Conservation (phyloP, 2,797 vertebrate species). For the Glossophaga mutica region DNA sequence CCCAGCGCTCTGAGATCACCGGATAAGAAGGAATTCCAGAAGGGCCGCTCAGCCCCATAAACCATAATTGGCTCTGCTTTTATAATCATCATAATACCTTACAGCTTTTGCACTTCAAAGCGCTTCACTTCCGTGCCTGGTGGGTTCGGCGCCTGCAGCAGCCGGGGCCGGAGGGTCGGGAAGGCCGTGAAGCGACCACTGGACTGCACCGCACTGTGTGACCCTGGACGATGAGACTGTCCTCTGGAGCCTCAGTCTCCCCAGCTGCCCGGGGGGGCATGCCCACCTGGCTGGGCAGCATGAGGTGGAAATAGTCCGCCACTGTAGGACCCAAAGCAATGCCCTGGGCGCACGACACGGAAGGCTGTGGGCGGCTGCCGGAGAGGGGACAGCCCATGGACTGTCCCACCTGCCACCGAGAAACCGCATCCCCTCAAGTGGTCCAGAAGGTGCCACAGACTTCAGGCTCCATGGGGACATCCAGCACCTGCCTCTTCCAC, state of each 20-base stretch:
- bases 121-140: background rate
- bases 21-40: conserved; percentile 39
- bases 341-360: rapidly evolving
- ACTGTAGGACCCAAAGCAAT: rapidly evolving
- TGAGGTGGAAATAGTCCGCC: background rate
- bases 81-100: background rate
- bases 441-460: background rate
- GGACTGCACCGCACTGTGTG: rapidly evolving
- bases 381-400: rapidly evolving
- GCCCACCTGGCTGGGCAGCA: rapidly evolving
- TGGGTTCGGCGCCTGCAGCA: background rate
- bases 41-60: conserved; percentile 20
- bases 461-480: background rate
- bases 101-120: background rate
- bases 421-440: rapidly evolving
- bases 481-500: too few species aligned
- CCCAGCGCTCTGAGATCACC: background rate
- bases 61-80: background rate
- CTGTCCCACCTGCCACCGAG: background rate
- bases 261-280: too few species aligned
- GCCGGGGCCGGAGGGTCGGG: background rate
- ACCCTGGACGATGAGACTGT: background rate
- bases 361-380: rapidly evolving
- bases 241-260: background rate
- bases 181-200: background rate